Evolutionary conservation across 2,797 vertebrate genomes (phyloP).

Genomic region (Cryptoprocta ferox): DNA sequence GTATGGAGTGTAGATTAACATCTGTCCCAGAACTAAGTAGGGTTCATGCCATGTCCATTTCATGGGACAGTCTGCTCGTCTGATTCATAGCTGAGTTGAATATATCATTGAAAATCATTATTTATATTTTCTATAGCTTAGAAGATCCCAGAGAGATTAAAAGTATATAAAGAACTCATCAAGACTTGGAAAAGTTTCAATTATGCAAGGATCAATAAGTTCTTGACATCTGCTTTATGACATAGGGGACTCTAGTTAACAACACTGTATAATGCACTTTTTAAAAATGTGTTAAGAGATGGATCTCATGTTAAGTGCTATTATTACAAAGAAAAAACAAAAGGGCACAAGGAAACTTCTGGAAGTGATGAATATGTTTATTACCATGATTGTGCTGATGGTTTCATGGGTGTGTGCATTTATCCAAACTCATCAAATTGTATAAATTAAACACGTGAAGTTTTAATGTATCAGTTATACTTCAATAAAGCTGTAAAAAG

Average conservation of each 20-base stretch:
- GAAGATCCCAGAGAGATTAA: constrained; percentile 30
- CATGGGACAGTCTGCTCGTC: neutral
- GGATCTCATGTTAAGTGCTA: neutral
- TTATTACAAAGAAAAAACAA: neutral
- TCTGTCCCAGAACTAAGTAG: neutral
- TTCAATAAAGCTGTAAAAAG: neutral
- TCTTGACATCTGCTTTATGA: neutral
- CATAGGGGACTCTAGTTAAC: neutral
- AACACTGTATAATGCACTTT: neutral
- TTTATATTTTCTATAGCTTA: constrained; percentile 54
- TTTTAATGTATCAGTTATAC: neutral
- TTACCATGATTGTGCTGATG: neutral
- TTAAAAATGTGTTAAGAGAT: neutral
- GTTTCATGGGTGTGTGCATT: neutral
- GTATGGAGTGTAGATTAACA: constrained; percentile 47
- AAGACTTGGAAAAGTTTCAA: constrained; percentile 41
- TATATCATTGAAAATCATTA: neutral
- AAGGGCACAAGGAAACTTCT: neutral
- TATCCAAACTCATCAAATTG: neutral
- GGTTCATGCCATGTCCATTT: constrained; percentile 43
- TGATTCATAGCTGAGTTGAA: constrained; percentile 54
- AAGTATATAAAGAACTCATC: constrained; percentile 54
- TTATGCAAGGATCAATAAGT: neutral
- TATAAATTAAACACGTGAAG: neutral
- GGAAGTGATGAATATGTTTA: neutral